Conservation (phyloP, 2,113 vertebrate species). For the Ardeotis arabs region DNA sequence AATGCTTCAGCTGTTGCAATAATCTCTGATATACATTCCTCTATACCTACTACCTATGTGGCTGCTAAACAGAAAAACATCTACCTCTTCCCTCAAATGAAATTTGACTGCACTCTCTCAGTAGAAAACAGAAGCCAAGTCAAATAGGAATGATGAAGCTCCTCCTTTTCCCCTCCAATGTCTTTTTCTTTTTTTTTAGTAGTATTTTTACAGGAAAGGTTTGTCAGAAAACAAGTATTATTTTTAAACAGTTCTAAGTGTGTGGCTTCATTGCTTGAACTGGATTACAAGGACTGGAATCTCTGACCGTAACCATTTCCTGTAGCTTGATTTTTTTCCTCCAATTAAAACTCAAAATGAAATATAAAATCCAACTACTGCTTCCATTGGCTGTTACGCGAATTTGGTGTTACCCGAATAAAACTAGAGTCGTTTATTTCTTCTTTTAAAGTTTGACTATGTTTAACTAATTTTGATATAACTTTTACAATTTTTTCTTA, state of each 20-base stretch:
- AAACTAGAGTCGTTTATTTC: neutral
- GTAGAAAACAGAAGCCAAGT: neutral
- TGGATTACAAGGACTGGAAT: neutral
- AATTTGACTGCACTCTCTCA: neutral
- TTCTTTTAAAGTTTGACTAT: neutral
- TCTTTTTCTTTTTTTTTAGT: neutral
- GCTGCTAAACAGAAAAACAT: neutral
- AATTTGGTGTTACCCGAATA: neutral
- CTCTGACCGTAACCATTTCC: neutral
- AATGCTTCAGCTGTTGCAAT: neutral
- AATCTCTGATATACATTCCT: neutral
- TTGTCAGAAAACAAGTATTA: neutral
- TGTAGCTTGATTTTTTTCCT: neutral
- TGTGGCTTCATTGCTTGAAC: neutral
- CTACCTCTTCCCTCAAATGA: neutral
- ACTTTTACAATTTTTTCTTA: neutral
- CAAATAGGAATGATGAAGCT: neutral
- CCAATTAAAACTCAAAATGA: neutral
- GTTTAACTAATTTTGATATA: neutral
- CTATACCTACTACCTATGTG: neutral
- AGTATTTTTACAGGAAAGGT: neutral
- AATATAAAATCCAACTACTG: neutral
- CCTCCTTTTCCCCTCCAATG: neutral
- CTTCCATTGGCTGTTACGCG: neutral
- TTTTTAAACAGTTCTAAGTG: neutral